Evolutionary conservation across 2,888 invertebrate species (phyloP).

Genomic region (Ariolimax columbianus): DNA sequence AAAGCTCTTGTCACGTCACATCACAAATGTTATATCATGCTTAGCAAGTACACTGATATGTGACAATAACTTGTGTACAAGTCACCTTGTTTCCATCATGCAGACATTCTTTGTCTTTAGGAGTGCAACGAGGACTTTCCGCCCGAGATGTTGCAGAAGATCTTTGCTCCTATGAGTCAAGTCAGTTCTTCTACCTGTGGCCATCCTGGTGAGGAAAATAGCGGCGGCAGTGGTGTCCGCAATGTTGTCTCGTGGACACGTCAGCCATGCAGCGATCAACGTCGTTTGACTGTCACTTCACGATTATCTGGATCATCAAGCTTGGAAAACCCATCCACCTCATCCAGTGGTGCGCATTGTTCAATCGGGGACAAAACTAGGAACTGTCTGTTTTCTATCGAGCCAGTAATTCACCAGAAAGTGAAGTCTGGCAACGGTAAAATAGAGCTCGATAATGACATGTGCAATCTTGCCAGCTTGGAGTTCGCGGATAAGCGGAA

Average conservation of each 20-base stretch:
- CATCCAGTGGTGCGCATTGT: not conserved
- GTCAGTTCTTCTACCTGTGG: not conserved
- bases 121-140: slow-evolving; percentile 47
- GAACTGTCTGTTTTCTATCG: not conserved
- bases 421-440: not conserved
- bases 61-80: too few relatives aligned
- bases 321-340: not conserved
- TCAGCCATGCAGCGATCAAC: not conserved
- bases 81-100: too few relatives aligned
- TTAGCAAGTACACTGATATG: too few relatives aligned
- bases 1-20: too few relatives aligned
- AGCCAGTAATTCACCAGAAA: not conserved
- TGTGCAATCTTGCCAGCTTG: not conserved
- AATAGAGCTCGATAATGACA: not conserved
- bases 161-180: slow-evolving; percentile 44
- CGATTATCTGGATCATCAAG: not conserved
- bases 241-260: not conserved
- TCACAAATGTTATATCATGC: too few relatives aligned
- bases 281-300: not conserved
- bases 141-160: slow-evolving; percentile 38
- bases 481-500: slow-evolving; percentile 51
- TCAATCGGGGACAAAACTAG: not conserved
- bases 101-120: not conserved
- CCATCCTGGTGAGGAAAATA: not conserved
- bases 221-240: not conserved